These are phyloP conservation scores for Meloidogyne chitwoodi DNA, from an alignment of 1,140 invertebrate species.

Conservation along the genomic window DNA sequence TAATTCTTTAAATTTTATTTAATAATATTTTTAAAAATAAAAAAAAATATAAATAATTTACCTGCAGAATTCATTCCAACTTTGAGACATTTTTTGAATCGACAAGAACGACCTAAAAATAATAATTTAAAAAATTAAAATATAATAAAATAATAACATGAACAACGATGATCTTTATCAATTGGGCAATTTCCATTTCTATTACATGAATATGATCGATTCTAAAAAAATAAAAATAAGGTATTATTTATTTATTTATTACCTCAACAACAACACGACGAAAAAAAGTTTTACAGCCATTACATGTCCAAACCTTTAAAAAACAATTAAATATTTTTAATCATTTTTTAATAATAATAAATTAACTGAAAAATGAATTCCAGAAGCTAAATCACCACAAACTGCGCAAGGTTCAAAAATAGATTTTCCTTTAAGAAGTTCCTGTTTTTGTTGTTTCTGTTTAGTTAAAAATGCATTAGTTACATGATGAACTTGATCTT, in stretches of 20 bases:
- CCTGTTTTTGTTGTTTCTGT: slow-evolving; percentile 36
- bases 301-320: slow-evolving; percentile 26
- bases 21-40: slow-evolving; percentile 4
- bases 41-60: neutral
- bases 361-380: slow-evolving; percentile 43
- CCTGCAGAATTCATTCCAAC: slow-evolving; percentile 54
- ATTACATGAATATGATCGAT: slow-evolving; percentile 58
- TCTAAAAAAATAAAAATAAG: slow-evolving; percentile 37
- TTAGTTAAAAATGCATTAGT: slow-evolving; percentile 36
- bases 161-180: slow-evolving; percentile 49
- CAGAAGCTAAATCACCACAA: slow-evolving; percentile 52
- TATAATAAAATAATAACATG: slow-evolving; percentile 37
- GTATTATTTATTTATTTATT: slow-evolving; percentile 28
- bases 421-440: neutral
- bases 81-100: slow-evolving; percentile 53
- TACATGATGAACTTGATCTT: slow-evolving; percentile 41
- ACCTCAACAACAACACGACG: slow-evolving; percentile 48
- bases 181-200: slow-evolving; percentile 53
- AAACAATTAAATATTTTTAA: neutral
- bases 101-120: slow-evolving; percentile 29
- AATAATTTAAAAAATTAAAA: neutral
- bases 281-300: slow-evolving; percentile 37
- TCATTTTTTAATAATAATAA: neutral
- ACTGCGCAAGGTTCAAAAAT: slow-evolving; percentile 40
- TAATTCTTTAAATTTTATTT: slow-evolving; percentile 39